A percentile compares a stretch with the other conserved stretches of the same genome.
These are phyloP conservation scores for Lycorma delicatula DNA, from an alignment of 1,140 invertebrate genomes.

Conservation along the genomic window DNA sequence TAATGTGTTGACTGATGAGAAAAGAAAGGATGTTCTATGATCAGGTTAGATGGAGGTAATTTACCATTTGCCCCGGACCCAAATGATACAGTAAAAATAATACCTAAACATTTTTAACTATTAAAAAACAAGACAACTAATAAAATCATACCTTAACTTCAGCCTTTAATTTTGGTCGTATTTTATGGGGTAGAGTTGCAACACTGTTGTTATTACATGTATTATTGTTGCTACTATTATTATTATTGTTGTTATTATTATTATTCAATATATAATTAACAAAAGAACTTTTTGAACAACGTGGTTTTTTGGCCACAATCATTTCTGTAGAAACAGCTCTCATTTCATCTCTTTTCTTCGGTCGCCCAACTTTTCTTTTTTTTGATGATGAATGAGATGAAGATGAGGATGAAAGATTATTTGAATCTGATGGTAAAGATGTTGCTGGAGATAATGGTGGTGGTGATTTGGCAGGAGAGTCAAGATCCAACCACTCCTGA, in stretches of 20 bases:
- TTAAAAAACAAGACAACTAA: background rate
- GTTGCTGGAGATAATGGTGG: slow-evolving; percentile 9
- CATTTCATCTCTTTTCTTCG: slow-evolving; percentile 57
- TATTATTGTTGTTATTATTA: too few relatives aligned
- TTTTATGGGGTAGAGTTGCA: slow-evolving; percentile 24
- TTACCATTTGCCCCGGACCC: too few relatives aligned
- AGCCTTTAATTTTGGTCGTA: slow-evolving; percentile 31
- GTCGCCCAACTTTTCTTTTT: slow-evolving; percentile 73
- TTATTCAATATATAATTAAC: too few relatives aligned
- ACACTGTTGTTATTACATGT: too few relatives aligned
- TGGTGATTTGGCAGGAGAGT: slow-evolving; percentile 10
- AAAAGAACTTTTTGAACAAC: slow-evolving; percentile 51
- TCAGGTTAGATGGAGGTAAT: too few relatives aligned
- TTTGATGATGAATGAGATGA: slow-evolving; percentile 50
- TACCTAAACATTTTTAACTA: too few relatives aligned
- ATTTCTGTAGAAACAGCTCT: slow-evolving; percentile 55
- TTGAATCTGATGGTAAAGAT: background rate
- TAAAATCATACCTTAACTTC: slow-evolving; percentile 28
- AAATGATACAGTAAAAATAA: too few relatives aligned
- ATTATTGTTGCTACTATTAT: too few relatives aligned
- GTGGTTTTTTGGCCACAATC: slow-evolving; percentile 51
- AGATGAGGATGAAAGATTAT: slow-evolving; percentile 8
- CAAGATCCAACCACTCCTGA: slow-evolving; percentile 9
- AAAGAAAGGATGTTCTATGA: too few relatives aligned
- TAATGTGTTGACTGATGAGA: too few relatives aligned